Evolutionary conservation across 2,888 invertebrate genomes (phyloP), one percentile per base, ranked within the genome.

Genomic region (Ecdyonurus torrentis): DNA sequence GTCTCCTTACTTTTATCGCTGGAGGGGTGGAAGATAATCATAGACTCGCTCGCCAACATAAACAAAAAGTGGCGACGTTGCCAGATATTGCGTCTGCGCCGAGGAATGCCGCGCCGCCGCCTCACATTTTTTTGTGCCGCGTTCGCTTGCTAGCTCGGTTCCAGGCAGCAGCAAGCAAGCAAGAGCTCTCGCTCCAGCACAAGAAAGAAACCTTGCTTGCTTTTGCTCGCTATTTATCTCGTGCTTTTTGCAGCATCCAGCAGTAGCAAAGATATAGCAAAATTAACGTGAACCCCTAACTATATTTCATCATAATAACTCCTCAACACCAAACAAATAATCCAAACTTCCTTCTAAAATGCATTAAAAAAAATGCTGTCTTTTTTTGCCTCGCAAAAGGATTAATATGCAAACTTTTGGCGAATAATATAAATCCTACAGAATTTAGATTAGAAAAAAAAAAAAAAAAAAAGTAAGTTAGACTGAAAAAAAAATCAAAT

Each of bases 41-140:
- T 53, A 66, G 66, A 64, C 64, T 67, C 66, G 66, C 63, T 61
- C 65, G 64, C 67, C 65, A 67, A 65, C 66, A 65, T 67, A 67
- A 67, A 67, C 67, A 67, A 67, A 67, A 67, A 67, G 63, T 67
- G 67, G 58, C 67, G 63, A 53, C 53, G 66, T 67, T 67, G 67
- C 67, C 67, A 64, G 50, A 58, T 59, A 59, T 62, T 61, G 64
- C 23, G 19, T 23, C 24, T 58, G 15, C 25, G 25, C 55, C 71
- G 69, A 73, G 73, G 73, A 73, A 74, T 74, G 74, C 71, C 69
- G 68, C 70, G 69, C 70, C 70, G 69, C 71, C 70, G 69, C 70
- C 72, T 15, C 37, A 37, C 37, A 5, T 10, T 15, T 37, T 37
- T 61, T 52, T 53, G 24, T 62, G 53, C 52, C 23, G 55, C 52